phyloP scores from a whole-genome alignment of 2,888 invertebrate genomes.

The Caenorhabditis sp. region DNA sequence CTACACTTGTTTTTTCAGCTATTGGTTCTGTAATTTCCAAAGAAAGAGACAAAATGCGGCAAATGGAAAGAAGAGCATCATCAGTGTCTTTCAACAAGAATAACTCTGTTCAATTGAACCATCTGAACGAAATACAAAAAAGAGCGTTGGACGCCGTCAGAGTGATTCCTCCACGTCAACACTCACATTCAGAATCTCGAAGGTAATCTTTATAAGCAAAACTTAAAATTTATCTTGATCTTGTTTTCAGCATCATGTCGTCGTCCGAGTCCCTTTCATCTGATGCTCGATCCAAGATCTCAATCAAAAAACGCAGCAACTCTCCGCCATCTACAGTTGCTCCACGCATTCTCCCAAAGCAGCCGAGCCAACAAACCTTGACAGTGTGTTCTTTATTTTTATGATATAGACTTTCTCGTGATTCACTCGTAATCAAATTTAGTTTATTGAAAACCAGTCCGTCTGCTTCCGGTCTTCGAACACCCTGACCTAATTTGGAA shows the following conservation, averaged over 20 bases:
- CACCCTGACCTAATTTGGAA: slow-evolving; percentile 36
- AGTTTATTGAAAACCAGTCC: slow-evolving; percentile 13
- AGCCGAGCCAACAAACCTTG: slow-evolving; percentile 51
- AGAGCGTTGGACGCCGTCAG: slow-evolving; percentile 33
- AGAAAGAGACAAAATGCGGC: slow-evolving; percentile 60
- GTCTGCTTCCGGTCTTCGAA: slow-evolving; percentile 38
- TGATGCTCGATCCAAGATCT: slow-evolving; percentile 70
- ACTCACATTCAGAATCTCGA: slow-evolving; percentile 14
- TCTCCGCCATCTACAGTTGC: slow-evolving; percentile 63
- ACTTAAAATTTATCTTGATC: neutral
- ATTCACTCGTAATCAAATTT: slow-evolving; percentile 36
- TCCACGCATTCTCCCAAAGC: slow-evolving; percentile 43
- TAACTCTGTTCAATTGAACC: slow-evolving; percentile 27
- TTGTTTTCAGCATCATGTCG: slow-evolving; percentile 49
- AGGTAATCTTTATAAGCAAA: slow-evolving; percentile 7
- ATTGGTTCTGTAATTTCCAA: slow-evolving; percentile 61
- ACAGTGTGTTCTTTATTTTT: slow-evolving; percentile 47
- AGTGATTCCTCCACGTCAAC: neutral
- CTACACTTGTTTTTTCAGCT: slow-evolving; percentile 61
- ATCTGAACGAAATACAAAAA: slow-evolving; percentile 41
- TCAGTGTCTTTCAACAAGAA: slow-evolving; percentile 67
- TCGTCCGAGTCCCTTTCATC: slow-evolving; percentile 69
- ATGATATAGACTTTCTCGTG: slow-evolving; percentile 4
- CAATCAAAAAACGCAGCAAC: slow-evolving; percentile 65
- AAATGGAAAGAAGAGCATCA: slow-evolving; percentile 66